Evolutionary conservation across 92 coral and sea anemone genomes (phyloP), one percentile per base, ranked within the genome.

Genomic region (Umimayanthus kanabou): DNA sequence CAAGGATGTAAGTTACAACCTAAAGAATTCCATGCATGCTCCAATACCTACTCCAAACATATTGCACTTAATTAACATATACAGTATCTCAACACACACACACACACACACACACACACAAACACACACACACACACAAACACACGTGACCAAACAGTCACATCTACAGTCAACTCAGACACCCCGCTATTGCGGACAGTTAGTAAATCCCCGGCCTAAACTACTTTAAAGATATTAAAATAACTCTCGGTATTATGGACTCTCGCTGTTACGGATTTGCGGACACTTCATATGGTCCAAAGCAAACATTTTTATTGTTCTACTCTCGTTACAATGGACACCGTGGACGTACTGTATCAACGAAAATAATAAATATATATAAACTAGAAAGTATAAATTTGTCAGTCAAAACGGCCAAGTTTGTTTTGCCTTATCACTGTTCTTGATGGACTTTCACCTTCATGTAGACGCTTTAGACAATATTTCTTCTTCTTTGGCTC

Each of bases 321-420:
- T 74, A 87, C 57, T 77, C 89, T 87, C 84, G 76, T 76, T 77
- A 87, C 85, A 87, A 87, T 39, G 89, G 84, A 87, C 89, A 77
- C 83, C 37, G 26, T 71, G 76, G 39, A 29, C 57, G 57, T 49
- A 49, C 57, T 49, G 57, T 49, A 11, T 11, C 57, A 11, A 49
- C 57, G 57, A 49, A 49, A 49, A 49, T 49, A 3, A 49, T 33
- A 33, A 33, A 33, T 33, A 33, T 2, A 33, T 33, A 0, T 33
- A 33, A 33, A 33, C 37, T 33, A 33, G 37, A 33, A 33, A 33
- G 37, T 33, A 33, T 2, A 33, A 33, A 33, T 33, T 33, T 33
- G 37, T 33, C 37, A 33, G 37, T 33, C 37, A 33, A 33, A 33
- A 33, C 37, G 37, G 2, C 37, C 0, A 33, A 82, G 86, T 82